Conservation (phyloP, 2,113 vertebrate species). For the Campylorhamphus procurvoides region DNA sequence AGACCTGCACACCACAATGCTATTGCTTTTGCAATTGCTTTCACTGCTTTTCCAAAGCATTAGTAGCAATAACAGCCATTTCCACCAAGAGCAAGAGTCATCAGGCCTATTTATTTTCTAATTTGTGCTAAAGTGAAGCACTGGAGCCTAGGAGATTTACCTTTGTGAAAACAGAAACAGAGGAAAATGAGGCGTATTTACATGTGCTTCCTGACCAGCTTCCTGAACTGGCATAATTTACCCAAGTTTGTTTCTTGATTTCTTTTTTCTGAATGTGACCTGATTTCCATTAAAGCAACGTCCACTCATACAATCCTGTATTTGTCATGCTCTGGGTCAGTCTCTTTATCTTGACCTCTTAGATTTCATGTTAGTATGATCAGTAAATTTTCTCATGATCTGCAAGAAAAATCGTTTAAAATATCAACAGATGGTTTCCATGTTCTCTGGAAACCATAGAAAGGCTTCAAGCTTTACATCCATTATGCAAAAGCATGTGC, state of each 20-base stretch:
- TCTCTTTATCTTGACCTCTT: background rate
- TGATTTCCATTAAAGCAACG: background rate
- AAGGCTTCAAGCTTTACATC: background rate
- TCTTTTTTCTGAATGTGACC: background rate
- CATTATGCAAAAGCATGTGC: background rate
- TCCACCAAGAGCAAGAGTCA: background rate
- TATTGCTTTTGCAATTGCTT: background rate
- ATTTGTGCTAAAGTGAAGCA: background rate
- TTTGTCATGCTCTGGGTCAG: background rate
- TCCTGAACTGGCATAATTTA: background rate
- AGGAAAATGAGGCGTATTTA: background rate
- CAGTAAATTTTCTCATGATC: background rate
- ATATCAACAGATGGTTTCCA: background rate
- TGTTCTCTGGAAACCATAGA: background rate
- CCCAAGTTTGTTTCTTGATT: fast-evolving
- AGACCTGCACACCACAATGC: background rate
- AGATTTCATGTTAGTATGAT: background rate
- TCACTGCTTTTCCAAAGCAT: background rate
- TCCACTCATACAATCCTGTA: background rate
- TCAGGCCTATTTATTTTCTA: background rate
- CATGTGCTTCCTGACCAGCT: background rate
- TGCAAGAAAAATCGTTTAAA: background rate
- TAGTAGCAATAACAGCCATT: background rate
- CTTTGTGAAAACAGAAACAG: background rate
- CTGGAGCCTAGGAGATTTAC: background rate